Conservation (phyloP, 2,113 vertebrate species). For the Zootoca vivipara region DNA sequence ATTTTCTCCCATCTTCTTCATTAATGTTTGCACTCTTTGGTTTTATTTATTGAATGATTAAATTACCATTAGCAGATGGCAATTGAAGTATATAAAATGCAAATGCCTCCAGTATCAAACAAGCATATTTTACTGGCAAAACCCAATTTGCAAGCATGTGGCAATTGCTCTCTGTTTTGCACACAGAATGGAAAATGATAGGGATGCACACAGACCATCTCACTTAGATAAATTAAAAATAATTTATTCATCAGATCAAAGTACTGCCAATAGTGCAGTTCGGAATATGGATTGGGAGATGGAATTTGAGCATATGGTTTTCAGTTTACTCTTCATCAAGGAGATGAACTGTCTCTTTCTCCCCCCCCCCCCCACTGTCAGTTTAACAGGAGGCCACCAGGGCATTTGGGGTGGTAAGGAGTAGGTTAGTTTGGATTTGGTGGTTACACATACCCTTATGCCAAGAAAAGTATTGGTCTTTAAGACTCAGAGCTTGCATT, state of each 20-base stretch:
- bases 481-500: neutral
- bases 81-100: conserved; percentile 64
- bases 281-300: conserved; percentile 47
- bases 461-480: neutral
- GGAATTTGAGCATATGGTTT: conserved; percentile 41
- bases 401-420: conserved; percentile 26
- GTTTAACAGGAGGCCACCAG: neutral
- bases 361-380: neutral
- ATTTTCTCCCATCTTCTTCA: conserved; percentile 59
- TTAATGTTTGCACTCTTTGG: conserved; percentile 67
- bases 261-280: conserved; percentile 50
- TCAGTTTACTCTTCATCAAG: conserved; percentile 40
- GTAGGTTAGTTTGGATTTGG: conserved; percentile 4
- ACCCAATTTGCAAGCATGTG: conserved; percentile 61
- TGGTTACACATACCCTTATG: neutral
- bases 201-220: neutral
- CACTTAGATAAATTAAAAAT: conserved; percentile 65
- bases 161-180: conserved; percentile 50
- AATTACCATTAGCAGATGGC: conserved; percentile 66
- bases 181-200: conserved; percentile 49
- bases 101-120: conserved; percentile 58
- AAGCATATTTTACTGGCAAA: conserved; percentile 60
- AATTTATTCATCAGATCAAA: conserved; percentile 54
- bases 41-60: conserved; percentile 72
- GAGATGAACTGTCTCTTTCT: conserved; percentile 5